Base-by-base conservation (phyloP, 2,888 invertebrate species). In the Proisotoma minuta region DNA sequence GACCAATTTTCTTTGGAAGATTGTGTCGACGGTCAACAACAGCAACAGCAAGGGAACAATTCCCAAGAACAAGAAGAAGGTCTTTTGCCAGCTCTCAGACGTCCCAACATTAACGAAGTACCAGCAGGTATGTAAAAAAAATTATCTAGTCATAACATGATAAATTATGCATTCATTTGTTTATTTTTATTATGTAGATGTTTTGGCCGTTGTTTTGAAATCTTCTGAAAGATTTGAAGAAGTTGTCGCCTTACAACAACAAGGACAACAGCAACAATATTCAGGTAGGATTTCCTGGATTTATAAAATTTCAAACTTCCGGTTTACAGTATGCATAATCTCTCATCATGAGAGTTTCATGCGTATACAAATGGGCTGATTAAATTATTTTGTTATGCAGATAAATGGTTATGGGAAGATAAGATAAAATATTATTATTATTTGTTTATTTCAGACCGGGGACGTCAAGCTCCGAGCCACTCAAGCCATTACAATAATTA, bases 31-130 rank as follows among this genome's bases (percentile, higher is more conserved):
- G 54, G 54, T 10, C 3, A 20, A 8, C 5, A 3, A 20, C 27
- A 26, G 4, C 22, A 39, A 18, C 22, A 34, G n/a, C 5, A 3
- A 20, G 39, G 24, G 4, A 18, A 39, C 20, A n/a, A 34, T 20
- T 3, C 3, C 2, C 39, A 61, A 15, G 27, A 57, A 18, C 28
- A 60, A 18, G 51, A 62, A n/a, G 50, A 65, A 39, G 68, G 64
- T n/a, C 26, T 69, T 3, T 49, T 69, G 2, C 59, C 66, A 1
- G 62, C 66, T 10, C 51, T 71, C 5, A 63, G 69, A 40, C 60
- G 63, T 22, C 63, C 69, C n/a, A 60, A 71, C 49, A 57, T 68
- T 26, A 63, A 66, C 54, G 62, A 68, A 53, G 63, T 71, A 26
- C 71, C 71, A 3, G 65, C 69, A 27, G 61, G 64, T 65, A 59